These are phyloP conservation scores for Heliothis subflexa DNA, from an alignment of 1,140 invertebrate genomes.

Conservation along the genomic window DNA sequence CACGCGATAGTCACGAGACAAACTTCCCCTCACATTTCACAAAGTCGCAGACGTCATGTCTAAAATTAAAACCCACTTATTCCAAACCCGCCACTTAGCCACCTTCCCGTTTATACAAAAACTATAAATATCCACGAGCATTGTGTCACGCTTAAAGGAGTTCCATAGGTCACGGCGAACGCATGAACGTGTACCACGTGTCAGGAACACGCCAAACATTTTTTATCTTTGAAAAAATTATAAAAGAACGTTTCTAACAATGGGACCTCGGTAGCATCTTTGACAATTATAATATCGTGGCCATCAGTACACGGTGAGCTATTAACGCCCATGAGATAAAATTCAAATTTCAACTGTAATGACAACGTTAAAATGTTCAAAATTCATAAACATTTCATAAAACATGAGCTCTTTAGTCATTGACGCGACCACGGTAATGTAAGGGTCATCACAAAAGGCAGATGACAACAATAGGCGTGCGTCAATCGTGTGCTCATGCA, in stretches of 20 bases:
- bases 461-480: conserved; percentile 83
- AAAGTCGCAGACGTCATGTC: conserved; percentile 76
- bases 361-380: conserved; percentile 58
- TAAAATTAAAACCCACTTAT: conserved; percentile 86
- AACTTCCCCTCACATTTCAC: conserved; percentile 78
- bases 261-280: conserved; percentile 84
- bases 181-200: conserved; percentile 79
- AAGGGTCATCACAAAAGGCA: conserved; percentile 86
- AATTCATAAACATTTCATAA: conserved; percentile 61
- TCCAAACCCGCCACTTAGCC: conserved; percentile 84
- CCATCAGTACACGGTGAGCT: conserved; percentile 58
- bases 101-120: conserved; percentile 83
- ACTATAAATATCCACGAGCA: conserved; percentile 84
- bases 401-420: conserved; percentile 64
- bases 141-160: conserved; percentile 84
- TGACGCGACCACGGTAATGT: conserved; percentile 72
- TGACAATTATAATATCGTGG: conserved; percentile 85
- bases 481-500: conserved; percentile 86
- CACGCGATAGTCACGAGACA: conserved; percentile 81
- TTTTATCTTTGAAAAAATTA: conserved; percentile 85
- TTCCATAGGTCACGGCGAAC: conserved; percentile 84
- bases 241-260: conserved; percentile 82
- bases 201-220: conserved; percentile 85
- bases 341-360: conserved; percentile 71
- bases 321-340: conserved; percentile 61